A percentile compares a stretch with the other conserved stretches of the same genome.
Conservation (phyloP, 2,797 vertebrate genomes). For the Otus scops region DNA sequence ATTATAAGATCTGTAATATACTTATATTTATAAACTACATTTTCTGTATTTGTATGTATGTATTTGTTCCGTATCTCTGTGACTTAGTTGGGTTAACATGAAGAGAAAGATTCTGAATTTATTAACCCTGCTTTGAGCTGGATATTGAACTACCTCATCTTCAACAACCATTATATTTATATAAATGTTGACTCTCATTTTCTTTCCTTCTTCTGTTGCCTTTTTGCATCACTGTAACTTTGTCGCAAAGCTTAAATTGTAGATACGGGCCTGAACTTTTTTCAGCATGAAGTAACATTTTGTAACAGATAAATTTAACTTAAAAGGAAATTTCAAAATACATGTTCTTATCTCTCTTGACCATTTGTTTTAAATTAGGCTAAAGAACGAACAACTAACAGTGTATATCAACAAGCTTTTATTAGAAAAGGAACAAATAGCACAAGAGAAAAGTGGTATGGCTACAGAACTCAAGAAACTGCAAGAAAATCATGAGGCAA, state of each 20-base stretch:
- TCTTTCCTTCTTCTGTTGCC: background rate
- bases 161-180: background rate
- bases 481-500: slow-evolving; percentile 75
- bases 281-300: background rate
- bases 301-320: background rate
- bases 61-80: background rate
- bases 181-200: background rate
- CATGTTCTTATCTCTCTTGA: background rate
- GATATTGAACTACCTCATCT: background rate
- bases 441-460: slow-evolving; percentile 70
- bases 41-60: background rate
- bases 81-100: background rate
- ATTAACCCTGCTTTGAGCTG: background rate
- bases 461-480: slow-evolving; percentile 72
- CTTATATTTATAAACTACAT: background rate
- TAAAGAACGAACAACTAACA: slow-evolving; percentile 77
- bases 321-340: background rate
- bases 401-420: slow-evolving; percentile 74
- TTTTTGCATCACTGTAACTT: background rate
- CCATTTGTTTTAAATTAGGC: slow-evolving; percentile 68
- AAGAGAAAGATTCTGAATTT: background rate
- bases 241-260: background rate
- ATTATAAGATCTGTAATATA: background rate
- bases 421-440: slow-evolving; percentile 78
- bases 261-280: background rate